Evolutionary conservation across 2,797 vertebrate genomes (phyloP), one percentile per base, ranked within the genome.

Genomic region (Garrulus glandarius): DNA sequence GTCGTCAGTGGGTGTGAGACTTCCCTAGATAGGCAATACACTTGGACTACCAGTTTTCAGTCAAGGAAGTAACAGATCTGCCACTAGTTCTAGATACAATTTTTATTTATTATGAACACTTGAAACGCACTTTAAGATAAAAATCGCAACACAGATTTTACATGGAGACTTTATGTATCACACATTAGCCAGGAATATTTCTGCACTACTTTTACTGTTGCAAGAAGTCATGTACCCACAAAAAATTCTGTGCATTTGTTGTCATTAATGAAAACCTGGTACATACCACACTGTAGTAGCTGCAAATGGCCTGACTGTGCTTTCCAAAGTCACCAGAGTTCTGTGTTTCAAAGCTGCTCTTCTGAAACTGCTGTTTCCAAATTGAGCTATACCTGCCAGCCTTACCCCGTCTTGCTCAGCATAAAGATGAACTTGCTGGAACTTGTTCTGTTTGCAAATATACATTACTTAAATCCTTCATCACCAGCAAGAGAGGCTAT

Each of bases 381-480:
- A 60, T 0, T 7, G 26, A 92, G 68, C 64, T 29, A 8, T n/a
- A 63, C 43, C 70, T 87, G 59, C 49, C 94, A 89, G 68, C 47
- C 55, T 70, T 44, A 44, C 4, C 70, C 70, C 84, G 53, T 47
- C 56, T 47, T 22, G 30, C 13, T 94, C 49, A 65, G 82, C 77
- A 90, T 34, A 23, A 89, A 93, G 67, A 91, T 30, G 32, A 89
- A 80, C 89, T 39, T 75, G 92, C 63, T 70, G 81, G 65, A 91
- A 93, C 87, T 79, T 75, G 92, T 49, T 92, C 87, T 97, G 93
- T 93, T 96, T 94, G 90, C 90, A 97, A 77, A 82, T 20, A 77
- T 5, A 49, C 56, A 55, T 70, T 43, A 61, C 36, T 41, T 57
- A 93, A 97, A 96, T 76, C 63, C 69, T 72, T 64, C 74, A 56